phyloP scores from a whole-genome alignment of 2,113 vertebrate genomes.

The Loxodonta africana region DNA sequence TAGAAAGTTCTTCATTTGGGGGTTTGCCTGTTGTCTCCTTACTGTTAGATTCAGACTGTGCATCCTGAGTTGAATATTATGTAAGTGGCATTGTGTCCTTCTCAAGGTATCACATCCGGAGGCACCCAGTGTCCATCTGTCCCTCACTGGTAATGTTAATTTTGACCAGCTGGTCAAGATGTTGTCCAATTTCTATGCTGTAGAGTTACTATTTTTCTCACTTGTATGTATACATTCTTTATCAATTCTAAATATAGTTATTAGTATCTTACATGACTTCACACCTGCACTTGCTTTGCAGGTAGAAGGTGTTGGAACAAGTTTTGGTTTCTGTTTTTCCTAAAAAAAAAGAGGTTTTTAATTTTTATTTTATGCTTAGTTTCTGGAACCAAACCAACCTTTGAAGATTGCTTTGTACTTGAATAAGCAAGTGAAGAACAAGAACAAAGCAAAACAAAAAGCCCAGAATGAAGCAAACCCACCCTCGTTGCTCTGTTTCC shows the following conservation, averaged over 20 bases:
- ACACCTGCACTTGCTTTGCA: background rate
- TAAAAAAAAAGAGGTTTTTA: background rate
- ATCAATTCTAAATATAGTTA: background rate
- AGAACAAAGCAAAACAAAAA: slow-evolving; percentile 65
- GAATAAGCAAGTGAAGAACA: slow-evolving; percentile 47
- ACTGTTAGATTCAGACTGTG: background rate
- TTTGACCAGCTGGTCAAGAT: too few relatives aligned
- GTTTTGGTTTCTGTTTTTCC: slow-evolving; percentile 21
- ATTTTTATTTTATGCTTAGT: slow-evolving; percentile 25
- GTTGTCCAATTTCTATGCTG: background rate
- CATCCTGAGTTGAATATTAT: background rate
- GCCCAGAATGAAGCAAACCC: background rate
- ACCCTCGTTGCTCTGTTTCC: background rate
- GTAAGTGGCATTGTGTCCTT: background rate
- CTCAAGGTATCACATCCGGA: too few relatives aligned
- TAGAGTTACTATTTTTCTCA: background rate
- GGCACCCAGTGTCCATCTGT: too few relatives aligned
- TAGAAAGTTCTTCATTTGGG: slow-evolving; percentile 31
- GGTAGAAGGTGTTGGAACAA: background rate
- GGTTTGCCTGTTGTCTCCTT: background rate
- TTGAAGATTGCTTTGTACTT: slow-evolving; percentile 31
- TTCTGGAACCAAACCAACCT: slow-evolving; percentile 29
- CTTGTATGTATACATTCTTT: background rate
- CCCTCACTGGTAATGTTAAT: too few relatives aligned
- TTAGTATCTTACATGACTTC: background rate